phyloP scores from a whole-genome alignment of 1,140 invertebrate genomes.

The Vollenhovia emeryi region DNA sequence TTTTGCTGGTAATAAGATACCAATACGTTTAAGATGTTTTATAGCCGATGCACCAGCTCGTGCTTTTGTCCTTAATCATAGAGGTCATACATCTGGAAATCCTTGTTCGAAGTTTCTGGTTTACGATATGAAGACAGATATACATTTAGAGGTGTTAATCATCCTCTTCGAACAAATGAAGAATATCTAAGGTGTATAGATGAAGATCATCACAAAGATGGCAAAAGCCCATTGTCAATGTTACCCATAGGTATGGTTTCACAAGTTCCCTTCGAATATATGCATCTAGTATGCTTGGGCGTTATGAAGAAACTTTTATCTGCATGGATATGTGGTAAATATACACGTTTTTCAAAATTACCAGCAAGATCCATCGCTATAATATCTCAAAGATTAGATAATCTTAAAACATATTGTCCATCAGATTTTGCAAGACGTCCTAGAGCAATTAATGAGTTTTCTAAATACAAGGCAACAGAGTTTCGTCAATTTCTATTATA shows the following conservation, averaged over 20 bases:
- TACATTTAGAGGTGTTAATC: constrained; percentile 22
- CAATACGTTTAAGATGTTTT: constrained; percentile 34
- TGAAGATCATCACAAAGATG: constrained; percentile 57
- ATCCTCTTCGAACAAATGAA: constrained; percentile 47
- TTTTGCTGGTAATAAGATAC: neutral
- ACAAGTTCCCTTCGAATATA: neutral
- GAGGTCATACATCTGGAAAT: constrained; percentile 17
- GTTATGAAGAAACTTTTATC: no score
- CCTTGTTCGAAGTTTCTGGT: constrained; percentile 63
- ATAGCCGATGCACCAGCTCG: constrained; percentile 61
- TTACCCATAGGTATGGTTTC: constrained; percentile 44
- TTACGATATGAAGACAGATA: neutral
- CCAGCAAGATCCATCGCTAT: no score
- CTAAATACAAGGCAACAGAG: no score
- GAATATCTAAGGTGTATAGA: constrained; percentile 55
- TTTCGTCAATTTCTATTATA: no score
- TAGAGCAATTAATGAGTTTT: no score
- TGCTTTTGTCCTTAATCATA: constrained; percentile 49
- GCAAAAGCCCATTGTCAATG: neutral
- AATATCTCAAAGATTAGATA: no score
- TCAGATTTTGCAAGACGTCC: no score
- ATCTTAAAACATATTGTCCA: no score
- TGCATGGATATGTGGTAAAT: no score
- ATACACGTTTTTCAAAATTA: no score
- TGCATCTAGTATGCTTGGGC: neutral